phyloP scores from a whole-genome alignment of 1,140 invertebrate species.

The Pseudomyrmex dendroicus region DNA sequence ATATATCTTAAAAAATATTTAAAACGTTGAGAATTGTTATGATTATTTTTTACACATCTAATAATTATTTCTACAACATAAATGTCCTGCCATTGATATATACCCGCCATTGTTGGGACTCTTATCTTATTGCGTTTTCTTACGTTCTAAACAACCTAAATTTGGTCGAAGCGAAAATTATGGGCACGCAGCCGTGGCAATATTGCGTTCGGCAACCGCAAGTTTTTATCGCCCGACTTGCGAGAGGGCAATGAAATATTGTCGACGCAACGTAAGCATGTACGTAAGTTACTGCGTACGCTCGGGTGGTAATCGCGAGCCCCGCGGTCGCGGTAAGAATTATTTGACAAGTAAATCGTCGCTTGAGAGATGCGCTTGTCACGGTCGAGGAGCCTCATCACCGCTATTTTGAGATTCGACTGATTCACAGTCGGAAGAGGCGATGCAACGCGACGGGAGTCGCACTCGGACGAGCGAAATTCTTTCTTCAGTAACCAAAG shows the following conservation, averaged over 20 bases:
- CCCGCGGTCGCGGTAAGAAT: constrained; percentile 59
- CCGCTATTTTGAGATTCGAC: constrained; percentile 26
- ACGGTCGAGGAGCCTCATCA: constrained; percentile 32
- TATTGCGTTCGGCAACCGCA: constrained; percentile 40
- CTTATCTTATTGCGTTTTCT: neutral
- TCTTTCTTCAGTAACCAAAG: neutral
- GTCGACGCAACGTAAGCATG: constrained; percentile 54
- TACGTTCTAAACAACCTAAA: neutral
- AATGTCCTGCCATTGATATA: no score
- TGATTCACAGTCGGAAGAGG: constrained; percentile 11
- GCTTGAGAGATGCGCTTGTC: constrained; percentile 58
- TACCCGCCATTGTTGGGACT: no score
- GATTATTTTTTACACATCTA: no score
- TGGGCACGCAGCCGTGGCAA: constrained; percentile 3
- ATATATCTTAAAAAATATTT: no score
- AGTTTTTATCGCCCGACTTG: constrained; percentile 46
- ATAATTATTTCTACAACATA: no score
- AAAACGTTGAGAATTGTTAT: no score
- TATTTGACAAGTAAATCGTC: constrained; percentile 68
- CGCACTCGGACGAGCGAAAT: neutral
- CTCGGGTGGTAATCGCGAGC: constrained; percentile 60
- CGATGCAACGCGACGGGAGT: neutral
- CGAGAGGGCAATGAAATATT: constrained; percentile 45
- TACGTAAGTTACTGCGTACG: constrained; percentile 51
- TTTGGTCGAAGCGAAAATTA: neutral